Evolutionary conservation across 2,888 invertebrate species (phyloP).

Genomic region (Diplazon laetatorius): DNA sequence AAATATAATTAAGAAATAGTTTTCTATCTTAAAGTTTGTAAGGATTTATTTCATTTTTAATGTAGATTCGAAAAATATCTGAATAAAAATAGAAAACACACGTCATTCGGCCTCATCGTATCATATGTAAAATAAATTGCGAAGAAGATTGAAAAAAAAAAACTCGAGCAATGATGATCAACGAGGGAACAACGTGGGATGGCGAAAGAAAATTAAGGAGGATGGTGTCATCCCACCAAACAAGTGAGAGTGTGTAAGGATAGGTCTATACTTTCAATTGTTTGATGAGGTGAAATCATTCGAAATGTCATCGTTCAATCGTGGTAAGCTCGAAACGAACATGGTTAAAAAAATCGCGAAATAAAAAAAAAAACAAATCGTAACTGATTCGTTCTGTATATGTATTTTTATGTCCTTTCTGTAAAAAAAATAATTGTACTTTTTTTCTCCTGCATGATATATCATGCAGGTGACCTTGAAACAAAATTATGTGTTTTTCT

Average conservation of each 20-base stretch:
- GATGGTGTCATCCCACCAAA: conserved; percentile 82
- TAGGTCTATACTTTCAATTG: conserved; percentile 83
- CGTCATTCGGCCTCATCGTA: too few species aligned
- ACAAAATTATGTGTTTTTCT: too few species aligned
- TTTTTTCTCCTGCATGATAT: too few species aligned
- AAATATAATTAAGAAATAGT: too few species aligned
- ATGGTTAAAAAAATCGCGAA: conserved; percentile 20
- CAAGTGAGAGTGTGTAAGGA: conserved; percentile 83
- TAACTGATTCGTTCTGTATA: conserved; percentile 9
- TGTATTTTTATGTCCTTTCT: conserved; percentile 25
- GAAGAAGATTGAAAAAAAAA: too few species aligned
- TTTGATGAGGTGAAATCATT: conserved; percentile 83
- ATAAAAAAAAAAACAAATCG: background rate
- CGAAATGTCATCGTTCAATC: conserved; percentile 62
- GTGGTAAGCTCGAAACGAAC: conserved; percentile 14
- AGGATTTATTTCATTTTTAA: too few species aligned
- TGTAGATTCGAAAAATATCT: too few species aligned
- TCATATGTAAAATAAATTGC: too few species aligned
- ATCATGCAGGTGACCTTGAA: too few species aligned
- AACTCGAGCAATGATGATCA: conserved; percentile 7
- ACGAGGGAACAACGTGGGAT: conserved; percentile 36
- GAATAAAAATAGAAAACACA: too few species aligned
- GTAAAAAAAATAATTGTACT: too few species aligned
- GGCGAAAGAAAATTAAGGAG: conserved; percentile 62
- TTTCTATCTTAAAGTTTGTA: too few species aligned